These are phyloP conservation scores for Heteromormyrus szaboi DNA, from an alignment of 2,797 vertebrate genomes.

Conservation along the genomic window DNA sequence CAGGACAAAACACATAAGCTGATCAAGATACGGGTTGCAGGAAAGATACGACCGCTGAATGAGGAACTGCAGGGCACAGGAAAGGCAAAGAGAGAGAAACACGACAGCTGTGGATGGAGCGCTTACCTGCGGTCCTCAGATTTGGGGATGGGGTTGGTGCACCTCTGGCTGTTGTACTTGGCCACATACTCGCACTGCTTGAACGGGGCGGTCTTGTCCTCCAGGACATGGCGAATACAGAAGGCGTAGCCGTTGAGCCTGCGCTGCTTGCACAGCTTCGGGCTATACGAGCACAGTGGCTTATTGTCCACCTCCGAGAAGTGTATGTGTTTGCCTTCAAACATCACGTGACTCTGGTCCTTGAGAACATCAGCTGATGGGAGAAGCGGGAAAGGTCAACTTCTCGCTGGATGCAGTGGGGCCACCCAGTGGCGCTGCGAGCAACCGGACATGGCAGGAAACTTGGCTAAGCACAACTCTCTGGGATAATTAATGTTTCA, in stretches of 20 bases:
- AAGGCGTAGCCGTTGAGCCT: constrained; percentile 98
- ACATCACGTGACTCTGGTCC: constrained; percentile 99
- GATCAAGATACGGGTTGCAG: background rate
- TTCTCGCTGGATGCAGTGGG: constrained; percentile 28
- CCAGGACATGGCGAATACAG: constrained; percentile 98
- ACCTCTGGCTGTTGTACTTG: constrained; percentile 99
- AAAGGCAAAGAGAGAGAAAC: background rate
- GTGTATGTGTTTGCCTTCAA: constrained; percentile 99
- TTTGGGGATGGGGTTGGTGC: constrained; percentile 99
- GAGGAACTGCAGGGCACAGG: background rate
- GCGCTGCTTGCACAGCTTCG: constrained; percentile 99
- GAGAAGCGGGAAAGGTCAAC: constrained; percentile 37
- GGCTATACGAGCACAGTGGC: constrained; percentile 99
- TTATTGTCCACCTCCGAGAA: constrained; percentile 99
- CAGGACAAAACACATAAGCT: constrained; percentile 24
- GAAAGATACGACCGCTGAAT: background rate
- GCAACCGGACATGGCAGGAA: constrained; percentile 26
- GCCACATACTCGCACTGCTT: constrained; percentile 99
- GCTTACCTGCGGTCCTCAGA: constrained; percentile 95
- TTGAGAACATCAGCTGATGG: constrained; percentile 99
- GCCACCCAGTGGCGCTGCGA: constrained; percentile 65
- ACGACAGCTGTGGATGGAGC: background rate
- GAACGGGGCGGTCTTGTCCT: constrained; percentile 98
- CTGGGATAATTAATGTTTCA: constrained; percentile 2
- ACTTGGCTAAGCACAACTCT: background rate